These are phyloP conservation scores for Lycorma delicatula DNA, from an alignment of 1,140 invertebrate genomes.

Conservation along the genomic window DNA sequence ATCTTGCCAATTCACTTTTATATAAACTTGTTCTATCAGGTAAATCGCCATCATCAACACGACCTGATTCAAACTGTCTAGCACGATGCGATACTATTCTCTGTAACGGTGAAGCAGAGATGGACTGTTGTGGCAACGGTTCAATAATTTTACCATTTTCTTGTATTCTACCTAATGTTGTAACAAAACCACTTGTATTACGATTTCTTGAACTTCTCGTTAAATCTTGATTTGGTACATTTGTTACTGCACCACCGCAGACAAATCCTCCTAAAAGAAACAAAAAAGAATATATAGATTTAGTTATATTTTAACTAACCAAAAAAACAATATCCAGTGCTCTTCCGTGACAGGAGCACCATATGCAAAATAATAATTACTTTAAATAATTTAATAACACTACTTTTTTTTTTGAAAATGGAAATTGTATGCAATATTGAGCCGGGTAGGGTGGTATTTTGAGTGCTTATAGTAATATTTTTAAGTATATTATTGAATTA, in stretches of 20 bases:
- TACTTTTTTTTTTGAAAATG: no score
- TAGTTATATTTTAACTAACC: no score
- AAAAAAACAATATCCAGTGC: no score
- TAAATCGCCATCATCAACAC: slow-evolving; percentile 45
- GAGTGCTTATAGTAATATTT: no score
- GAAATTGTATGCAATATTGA: no score
- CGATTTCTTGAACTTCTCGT: not conserved
- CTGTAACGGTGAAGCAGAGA: no score
- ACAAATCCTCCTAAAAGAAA: slow-evolving; percentile 14
- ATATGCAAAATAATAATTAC: no score
- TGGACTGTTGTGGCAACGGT: not conserved
- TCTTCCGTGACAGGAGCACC: no score
- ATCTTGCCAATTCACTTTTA: slow-evolving; percentile 60
- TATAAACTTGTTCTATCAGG: slow-evolving; percentile 52
- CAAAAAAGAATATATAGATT: no score
- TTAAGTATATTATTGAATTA: no score
- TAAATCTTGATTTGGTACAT: slow-evolving; percentile 7
- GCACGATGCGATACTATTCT: slow-evolving; percentile 62
- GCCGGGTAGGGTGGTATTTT: no score
- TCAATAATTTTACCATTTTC: slow-evolving; percentile 10
- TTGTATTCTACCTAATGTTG: slow-evolving; percentile 18
- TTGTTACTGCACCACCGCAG: slow-evolving; percentile 21
- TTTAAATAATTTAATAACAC: no score
- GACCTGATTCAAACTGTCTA: slow-evolving; percentile 58
- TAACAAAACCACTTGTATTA: slow-evolving; percentile 12